Evolutionary conservation across 1,140 invertebrate genomes (phyloP).

Genomic region (Tetraneura akinire): DNA sequence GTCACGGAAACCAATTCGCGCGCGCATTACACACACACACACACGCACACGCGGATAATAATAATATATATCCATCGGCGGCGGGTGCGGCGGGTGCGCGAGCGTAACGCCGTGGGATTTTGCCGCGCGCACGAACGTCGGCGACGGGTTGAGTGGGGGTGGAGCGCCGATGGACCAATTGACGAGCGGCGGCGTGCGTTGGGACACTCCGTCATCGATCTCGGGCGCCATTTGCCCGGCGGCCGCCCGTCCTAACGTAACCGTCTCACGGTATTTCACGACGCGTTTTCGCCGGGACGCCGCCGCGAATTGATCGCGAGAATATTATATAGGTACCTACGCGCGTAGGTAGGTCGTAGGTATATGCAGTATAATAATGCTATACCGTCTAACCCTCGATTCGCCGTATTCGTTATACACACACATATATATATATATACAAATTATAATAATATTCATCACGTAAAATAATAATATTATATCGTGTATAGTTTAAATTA

Average conservation of each 20-base stretch:
- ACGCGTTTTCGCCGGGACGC: conserved; percentile 39
- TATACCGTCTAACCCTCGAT: no score
- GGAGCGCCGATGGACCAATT: conserved; percentile 51
- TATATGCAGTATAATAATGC: no score
- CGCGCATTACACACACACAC: background rate
- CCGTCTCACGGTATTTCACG: background rate
- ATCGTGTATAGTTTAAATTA: no score
- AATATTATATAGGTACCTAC: no score
- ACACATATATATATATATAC: background rate
- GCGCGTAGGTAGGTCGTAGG: no score
- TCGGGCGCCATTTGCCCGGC: conserved; percentile 45
- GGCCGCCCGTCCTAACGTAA: background rate
- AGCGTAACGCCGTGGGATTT: background rate
- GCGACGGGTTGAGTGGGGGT: conserved; percentile 15
- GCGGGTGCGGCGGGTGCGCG: background rate
- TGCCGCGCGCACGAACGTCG: background rate
- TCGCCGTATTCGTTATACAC: background rate
- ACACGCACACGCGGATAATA: background rate
- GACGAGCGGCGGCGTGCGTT: conserved; percentile 24
- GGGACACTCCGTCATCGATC: conserved; percentile 45
- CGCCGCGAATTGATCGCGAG: conserved; percentile 49
- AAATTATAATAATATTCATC: no score
- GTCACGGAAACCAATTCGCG: conserved; percentile 48
- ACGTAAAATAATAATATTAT: no score
- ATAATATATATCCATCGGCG: background rate